Base-by-base conservation (phyloP, 2,888 invertebrate species). In the Ophonus ardosiacus region DNA sequence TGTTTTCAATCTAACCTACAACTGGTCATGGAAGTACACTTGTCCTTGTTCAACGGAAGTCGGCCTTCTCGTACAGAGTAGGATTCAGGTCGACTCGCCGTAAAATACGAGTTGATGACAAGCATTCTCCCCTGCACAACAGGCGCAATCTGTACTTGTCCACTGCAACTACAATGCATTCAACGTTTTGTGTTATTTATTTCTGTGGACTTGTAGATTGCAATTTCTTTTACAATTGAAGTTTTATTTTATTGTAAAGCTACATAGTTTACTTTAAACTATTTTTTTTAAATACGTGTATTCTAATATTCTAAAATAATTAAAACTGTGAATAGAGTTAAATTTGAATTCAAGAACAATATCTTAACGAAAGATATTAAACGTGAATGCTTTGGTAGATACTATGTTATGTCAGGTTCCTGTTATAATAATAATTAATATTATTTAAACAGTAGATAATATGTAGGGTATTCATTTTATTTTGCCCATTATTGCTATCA, bases 111-210 rank as follows among this genome's bases (percentile, higher is more conserved):
- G 17, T 59, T 18, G 74, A 18, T 13, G 74, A 74, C 74, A 74
- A 51, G 10, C 74, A 51, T 74, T 74, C 18, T 68, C 24, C 21
- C 74, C 8, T 15, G 17, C 74, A 51, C 43, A 74, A 74, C 56
- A 68, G 38, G 31, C 68, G 68, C 68, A 38, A 68, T 68, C 68
- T 68, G 68, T 68, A 68, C 68, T 38, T 68, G 68, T 68, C 38
- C 68, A 38, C 38, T 38, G n/a, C 68, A 68, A 68, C 68, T 38
- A 68, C 68, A 68, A 68, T 68, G 15, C 31, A 68, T 68, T 68
- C 31, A 24, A 38, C 15, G 68, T 15, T 68, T 68, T 68, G 24
- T 63, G 15, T 68, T 63, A 7, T 68, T 38, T 68, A 51, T 51
- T 51, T 51, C 13, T 13, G 43, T 51, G 13, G 43, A 51, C 8